Conservation (phyloP, 2,888 invertebrate species). For the Pteria penguin region DNA sequence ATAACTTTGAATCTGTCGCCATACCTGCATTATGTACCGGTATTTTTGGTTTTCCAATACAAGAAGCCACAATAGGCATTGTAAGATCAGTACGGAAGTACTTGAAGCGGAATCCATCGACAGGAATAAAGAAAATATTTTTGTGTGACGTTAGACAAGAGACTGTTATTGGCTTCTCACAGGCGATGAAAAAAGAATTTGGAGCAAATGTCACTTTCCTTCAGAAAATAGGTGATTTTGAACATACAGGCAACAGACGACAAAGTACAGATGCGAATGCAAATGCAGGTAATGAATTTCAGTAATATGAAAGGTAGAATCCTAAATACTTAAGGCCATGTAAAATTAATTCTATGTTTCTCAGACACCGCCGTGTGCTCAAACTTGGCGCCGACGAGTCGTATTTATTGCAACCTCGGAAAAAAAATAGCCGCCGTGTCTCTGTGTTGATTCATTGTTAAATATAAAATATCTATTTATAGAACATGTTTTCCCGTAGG, state of each 20-base stretch:
- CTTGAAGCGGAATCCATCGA: conserved; percentile 41
- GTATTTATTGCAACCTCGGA: no score
- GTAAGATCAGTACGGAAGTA: conserved; percentile 43
- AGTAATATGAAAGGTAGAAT: no score
- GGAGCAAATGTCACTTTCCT: background rate
- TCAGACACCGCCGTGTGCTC: no score
- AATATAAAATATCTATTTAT: no score
- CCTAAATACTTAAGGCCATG: no score
- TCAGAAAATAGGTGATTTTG: background rate
- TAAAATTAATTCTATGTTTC: no score
- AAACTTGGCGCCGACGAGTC: no score
- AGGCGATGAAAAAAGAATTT: conserved; percentile 33
- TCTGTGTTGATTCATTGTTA: no score
- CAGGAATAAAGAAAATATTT: conserved; percentile 44
- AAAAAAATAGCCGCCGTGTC: no score
- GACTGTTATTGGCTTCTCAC: conserved; percentile 46
- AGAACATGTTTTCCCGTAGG: no score
- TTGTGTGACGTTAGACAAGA: conserved; percentile 51
- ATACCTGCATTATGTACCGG: conserved; percentile 66
- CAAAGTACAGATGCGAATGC: no score
- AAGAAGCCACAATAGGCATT: conserved; percentile 39
- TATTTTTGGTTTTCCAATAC: conserved; percentile 55
- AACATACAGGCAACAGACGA: background rate
- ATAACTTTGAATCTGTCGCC: conserved; percentile 51
- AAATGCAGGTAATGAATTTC: no score